Conservation (phyloP, 1,140 invertebrate species). For the Drosophila athabasca region DNA sequence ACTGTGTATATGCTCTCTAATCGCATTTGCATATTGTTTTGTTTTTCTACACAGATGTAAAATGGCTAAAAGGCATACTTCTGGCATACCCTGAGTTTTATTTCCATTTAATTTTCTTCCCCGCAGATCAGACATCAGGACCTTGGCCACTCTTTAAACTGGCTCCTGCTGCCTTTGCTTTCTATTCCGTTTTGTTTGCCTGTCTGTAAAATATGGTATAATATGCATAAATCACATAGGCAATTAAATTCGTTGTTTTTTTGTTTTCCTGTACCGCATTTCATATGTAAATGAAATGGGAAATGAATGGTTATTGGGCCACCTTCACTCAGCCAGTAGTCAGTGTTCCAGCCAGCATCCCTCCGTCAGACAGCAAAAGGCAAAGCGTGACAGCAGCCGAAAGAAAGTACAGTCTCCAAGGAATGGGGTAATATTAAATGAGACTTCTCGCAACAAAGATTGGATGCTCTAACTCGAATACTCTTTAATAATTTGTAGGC, state of each 20-base stretch:
- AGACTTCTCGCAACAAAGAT: background rate
- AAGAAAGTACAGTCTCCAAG: background rate
- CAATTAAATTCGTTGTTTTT: constrained; percentile 72
- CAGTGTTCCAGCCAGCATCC: constrained; percentile 1
- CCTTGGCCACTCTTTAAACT: constrained; percentile 60
- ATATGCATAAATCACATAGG: constrained; percentile 70
- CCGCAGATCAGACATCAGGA: constrained; percentile 49
- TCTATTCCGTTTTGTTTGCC: background rate
- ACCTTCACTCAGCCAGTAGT: constrained; percentile 22
- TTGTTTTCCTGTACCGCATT: constrained; percentile 45
- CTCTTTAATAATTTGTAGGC: too few relatives aligned
- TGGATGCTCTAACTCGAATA: background rate
- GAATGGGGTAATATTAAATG: background rate
- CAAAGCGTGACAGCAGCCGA: constrained; percentile 33
- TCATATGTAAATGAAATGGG: constrained; percentile 64
- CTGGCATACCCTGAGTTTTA: constrained; percentile 39
- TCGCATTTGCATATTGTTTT: constrained; percentile 59
- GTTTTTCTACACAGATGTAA: constrained; percentile 19
- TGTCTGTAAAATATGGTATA: constrained; percentile 39
- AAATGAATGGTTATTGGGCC: constrained; percentile 35
- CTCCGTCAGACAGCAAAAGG: constrained; percentile 16
- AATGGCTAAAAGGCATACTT: too few relatives aligned
- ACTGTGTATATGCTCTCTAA: constrained; percentile 11
- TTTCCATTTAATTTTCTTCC: constrained; percentile 70
- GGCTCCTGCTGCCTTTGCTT: background rate